phyloP scores from a whole-genome alignment of 2,797 vertebrate genomes.

The Alca torda region DNA sequence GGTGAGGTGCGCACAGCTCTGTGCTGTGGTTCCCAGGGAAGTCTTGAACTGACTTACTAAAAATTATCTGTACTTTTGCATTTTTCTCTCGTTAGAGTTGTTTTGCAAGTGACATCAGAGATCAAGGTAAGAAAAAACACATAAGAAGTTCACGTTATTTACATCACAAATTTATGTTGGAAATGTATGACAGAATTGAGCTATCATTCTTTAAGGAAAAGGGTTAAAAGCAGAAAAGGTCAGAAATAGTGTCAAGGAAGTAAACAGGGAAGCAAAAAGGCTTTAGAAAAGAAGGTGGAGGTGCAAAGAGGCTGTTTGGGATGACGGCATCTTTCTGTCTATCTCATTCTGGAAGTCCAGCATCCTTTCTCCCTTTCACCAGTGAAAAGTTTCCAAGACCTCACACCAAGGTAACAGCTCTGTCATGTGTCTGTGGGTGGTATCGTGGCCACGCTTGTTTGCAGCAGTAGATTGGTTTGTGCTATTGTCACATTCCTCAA shows the following conservation, averaged over 20 bases:
- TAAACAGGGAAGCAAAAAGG: neutral
- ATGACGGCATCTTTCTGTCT: neutral
- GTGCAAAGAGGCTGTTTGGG: neutral
- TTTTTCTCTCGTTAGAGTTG: neutral
- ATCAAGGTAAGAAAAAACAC: neutral
- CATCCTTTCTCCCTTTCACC: neutral
- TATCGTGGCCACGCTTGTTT: neutral
- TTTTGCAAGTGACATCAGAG: neutral
- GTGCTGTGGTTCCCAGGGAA: neutral
- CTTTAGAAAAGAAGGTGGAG: neutral
- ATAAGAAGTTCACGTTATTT: neutral
- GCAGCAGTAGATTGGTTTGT: neutral
- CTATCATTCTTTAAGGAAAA: neutral
- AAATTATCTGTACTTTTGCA: neutral
- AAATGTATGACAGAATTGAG: neutral
- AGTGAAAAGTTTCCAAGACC: neutral
- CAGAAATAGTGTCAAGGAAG: neutral
- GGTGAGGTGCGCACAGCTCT: neutral
- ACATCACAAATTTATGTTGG: neutral
- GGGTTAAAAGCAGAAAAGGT: neutral
- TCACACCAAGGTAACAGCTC: neutral
- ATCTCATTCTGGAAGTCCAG: accelerated
- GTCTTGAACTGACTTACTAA: neutral
- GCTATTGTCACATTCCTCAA: neutral
- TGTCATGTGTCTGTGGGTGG: accelerated